Evolutionary conservation across 2,797 vertebrate genomes (phyloP), one percentile per base, ranked within the genome.

Genomic region (Masticophis lateralis): DNA sequence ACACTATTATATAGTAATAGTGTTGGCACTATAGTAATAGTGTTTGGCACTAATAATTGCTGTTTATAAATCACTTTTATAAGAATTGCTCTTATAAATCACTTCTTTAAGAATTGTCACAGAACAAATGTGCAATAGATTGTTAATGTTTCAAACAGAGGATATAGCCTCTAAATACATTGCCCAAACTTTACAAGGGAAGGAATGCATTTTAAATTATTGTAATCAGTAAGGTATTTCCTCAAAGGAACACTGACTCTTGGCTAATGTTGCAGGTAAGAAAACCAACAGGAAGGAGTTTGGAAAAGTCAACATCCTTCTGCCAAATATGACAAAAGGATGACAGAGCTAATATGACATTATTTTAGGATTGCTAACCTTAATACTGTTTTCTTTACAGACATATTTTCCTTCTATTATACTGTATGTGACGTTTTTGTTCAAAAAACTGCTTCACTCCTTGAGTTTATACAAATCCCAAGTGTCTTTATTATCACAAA

Each of bases 61-160:
- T 98, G 97, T 97, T 98, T 98, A 97, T 37, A 98, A 97, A 98
- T 98, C 97, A 97, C 96, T 98, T 98, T 97, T 97, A 98, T 98
- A 97, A 96, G 97, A 98, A 98, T 97, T 97, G 95, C 37, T 37
- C 37, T 98, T 98, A 97, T 37, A 98, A 97, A 98, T 98, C 97
- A 97, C 96, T 98, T 98, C 97, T 97, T 97, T 98, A 97, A 96
- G 97, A 98, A 98, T 97, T 97, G 95, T 97, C 95, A 96, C 60
- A 74, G 94, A 97, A 95, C 95, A 96, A 97, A 98, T 97, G 96
- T 96, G 97, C 97, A 97, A 97, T 97, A 96, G 96, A 96, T 96
- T 96, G 97, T 98, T 97, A 96, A 97, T 97, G 95, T 97, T 97
- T 66, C 97, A 96, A 97, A 97, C 96, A 97, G 97, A 97, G 97